Evolutionary conservation across 1,140 invertebrate species (phyloP), one percentile per base, ranked within the genome.

Genomic region (Asobara japonica): DNA sequence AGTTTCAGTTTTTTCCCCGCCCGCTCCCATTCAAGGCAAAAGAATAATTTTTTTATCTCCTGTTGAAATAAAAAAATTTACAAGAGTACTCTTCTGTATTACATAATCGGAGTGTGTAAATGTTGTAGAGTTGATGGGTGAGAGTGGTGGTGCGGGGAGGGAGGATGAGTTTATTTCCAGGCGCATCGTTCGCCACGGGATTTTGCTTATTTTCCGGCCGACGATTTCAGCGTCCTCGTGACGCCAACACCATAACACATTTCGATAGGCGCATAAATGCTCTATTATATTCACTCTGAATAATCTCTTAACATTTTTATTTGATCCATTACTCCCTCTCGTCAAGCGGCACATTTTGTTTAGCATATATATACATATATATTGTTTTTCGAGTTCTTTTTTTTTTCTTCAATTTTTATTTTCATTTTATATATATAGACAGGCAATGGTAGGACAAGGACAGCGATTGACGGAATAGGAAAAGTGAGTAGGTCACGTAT

Each of bases 161-260:
- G 31, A 36, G 31, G 31, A n/a, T 18, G 27, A 62, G 29, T 25
- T 62, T 62, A 62, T 62, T 62, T 62, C 60, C 60, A 62, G 60
- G 25, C 60, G 25, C n/a, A n/a, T n/a, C n/a, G 51, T n/a, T 22
- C 10, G 25, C 29, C 13, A 62, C 29, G 60, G 60, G 20, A 56
- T 56, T 62, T 62, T 62, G 60, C 60, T 62, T 62, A 62, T 62
- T 62, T 62, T 62, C 60, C 60, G 60, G 60, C 60, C 60, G 29
- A 62, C 60, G 25, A 16, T 56, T 20, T 56, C 22, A 20, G 4
- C 51, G 51, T 56, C 22, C 16, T 56, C 51, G 22, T 56, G 51
- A 56, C 51, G 51, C 51, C 51, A 56, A 56, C 51, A 22, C 51
- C 51, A 56, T 25, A 22, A 25, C 7, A 56, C 22, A 56, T 56